Conservation (phyloP, 2,113 vertebrate species). For the Etheostoma spectabile region DNA sequence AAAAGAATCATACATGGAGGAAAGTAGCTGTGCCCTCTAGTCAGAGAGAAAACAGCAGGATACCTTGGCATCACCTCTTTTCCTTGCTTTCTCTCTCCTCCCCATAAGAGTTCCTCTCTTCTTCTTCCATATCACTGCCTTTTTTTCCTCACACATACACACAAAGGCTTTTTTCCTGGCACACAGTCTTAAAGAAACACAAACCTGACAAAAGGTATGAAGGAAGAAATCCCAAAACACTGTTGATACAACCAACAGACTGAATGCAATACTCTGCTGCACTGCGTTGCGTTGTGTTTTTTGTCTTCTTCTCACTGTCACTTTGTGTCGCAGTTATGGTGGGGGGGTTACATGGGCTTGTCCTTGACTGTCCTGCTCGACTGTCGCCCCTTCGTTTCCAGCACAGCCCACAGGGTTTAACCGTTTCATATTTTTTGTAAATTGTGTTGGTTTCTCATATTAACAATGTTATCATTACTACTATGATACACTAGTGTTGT, state of each 20-base stretch:
- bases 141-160: conserved; percentile 19
- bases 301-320: neutral
- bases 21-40: conserved; percentile 55
- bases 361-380: conserved; percentile 46
- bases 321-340: conserved; percentile 13
- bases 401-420: conserved; percentile 16
- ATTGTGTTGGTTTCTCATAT: conserved; percentile 18
- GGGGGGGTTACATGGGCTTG: conserved; percentile 17
- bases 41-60: conserved; percentile 56
- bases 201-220: conserved; percentile 54
- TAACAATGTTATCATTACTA: neutral
- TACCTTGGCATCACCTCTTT: conserved; percentile 60
- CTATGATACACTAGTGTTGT: neutral
- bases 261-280: neutral
- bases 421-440: conserved; percentile 8
- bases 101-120: conserved; percentile 50
- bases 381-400: conserved; percentile 22
- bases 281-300: neutral
- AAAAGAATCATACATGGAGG: conserved; percentile 37
- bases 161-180: conserved; percentile 23
- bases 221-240: conserved; percentile 27
- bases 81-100: conserved; percentile 23
- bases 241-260: conserved; percentile 8
- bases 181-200: conserved; percentile 2
- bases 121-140: conserved; percentile 29